Evolutionary conservation across 2,888 invertebrate species (phyloP), one percentile per base, ranked within the genome.

Genomic region (Cordilura impudica): DNA sequence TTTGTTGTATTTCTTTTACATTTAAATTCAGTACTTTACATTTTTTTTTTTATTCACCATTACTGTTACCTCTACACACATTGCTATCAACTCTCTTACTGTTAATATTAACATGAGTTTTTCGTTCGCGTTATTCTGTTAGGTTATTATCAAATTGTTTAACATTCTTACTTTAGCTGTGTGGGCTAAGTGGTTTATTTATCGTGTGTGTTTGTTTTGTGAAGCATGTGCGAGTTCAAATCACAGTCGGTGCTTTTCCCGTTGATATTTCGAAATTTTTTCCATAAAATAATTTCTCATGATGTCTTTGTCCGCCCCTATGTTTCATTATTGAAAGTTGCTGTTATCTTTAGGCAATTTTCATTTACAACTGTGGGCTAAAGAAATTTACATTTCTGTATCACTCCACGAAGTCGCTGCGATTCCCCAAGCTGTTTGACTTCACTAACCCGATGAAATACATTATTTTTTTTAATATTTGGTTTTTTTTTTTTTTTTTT

Each of bases 391-490:
- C 2, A 39, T 76, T 83, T 81, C 74, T 58, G 43, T 65, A 53
- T 83, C 86, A 87, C 87, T 86, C 87, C 86, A 85, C 85, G 85
- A 85, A 81, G 83, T 82, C 71, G 43, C 18, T 29, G 81, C 67
- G 67, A 43, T 31, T 19, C 51, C 21, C 71, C 51, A 75, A 71
- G 80, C 78, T 45, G 51, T 31, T 14, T 49, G 60, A 66, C 47
- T 26, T 56, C 63, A 83, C 83, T 83, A 66, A 81, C 69, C 73
- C 21, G 35, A 69, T 58, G 23, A 80, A 74, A 23, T 35, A 83
- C 78, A 82, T 47, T 51, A 70, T 53, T 56, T 31, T 31, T 31
- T 31, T 31, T 8, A 29, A 29, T 2, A 31, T 10, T 49, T 35
- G 56, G 45, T 45, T 56, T 67, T 31, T 45, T n/a, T n/a, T n/a